Percentiles rank a stretch among this genome's conserved stretches.
phyloP scores from a whole-genome alignment of 2,113 vertebrate species.

The Recurvirostra avosetta region DNA sequence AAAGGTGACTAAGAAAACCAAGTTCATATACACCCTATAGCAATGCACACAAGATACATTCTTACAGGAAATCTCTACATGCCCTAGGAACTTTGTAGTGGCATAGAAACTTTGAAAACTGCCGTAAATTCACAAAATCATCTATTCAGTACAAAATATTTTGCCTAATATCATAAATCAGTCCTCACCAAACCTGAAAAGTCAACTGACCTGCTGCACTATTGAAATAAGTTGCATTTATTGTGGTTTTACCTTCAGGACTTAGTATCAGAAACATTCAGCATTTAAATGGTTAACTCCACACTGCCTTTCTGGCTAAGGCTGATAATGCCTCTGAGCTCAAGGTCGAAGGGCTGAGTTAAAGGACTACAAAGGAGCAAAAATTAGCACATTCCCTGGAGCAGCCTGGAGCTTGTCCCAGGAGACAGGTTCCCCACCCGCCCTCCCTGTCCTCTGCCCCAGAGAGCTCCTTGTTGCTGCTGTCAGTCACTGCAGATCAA shows the following conservation, averaged over 20 bases:
- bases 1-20: not conserved
- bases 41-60: not conserved
- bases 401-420: constrained; percentile 43
- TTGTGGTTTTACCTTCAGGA: not conserved
- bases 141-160: not conserved
- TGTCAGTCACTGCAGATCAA: constrained; percentile 63
- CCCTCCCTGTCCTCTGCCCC: constrained; percentile 54
- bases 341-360: constrained; percentile 65
- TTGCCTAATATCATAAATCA: not conserved
- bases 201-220: not conserved
- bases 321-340: constrained; percentile 31
- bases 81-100: not conserved
- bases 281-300: constrained; percentile 43
- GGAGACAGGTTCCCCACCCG: not conserved
- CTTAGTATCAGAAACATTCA: not conserved
- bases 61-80: not conserved
- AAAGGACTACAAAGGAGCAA: constrained; percentile 57
- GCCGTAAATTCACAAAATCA: not conserved
- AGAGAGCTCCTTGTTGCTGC: constrained; percentile 54
- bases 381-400: constrained; percentile 64
- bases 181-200: not conserved
- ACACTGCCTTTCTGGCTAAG: constrained; percentile 23
- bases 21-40: not conserved
- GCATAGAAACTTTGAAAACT: not conserved
- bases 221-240: not conserved